Evolutionary conservation across 2,797 vertebrate genomes (phyloP).

Genomic region (Phoebastria nigripes): DNA sequence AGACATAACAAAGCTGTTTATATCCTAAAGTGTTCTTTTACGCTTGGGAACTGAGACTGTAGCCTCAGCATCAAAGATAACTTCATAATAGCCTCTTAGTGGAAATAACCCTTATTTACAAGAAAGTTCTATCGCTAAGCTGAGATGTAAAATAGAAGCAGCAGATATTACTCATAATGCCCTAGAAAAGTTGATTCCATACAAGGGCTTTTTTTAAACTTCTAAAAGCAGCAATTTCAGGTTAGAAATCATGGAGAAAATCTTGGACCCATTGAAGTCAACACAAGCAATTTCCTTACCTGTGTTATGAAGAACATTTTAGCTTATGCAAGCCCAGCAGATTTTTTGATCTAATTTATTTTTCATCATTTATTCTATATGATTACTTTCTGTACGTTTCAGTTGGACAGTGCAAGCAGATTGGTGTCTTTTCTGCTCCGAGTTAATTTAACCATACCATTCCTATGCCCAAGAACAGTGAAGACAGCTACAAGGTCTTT

Average conservation of each 20-base stretch:
- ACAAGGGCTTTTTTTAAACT: background rate
- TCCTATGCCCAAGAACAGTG: background rate
- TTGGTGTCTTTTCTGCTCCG: background rate
- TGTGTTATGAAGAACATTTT: background rate
- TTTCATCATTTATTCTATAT: background rate
- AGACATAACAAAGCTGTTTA: constrained; percentile 7
- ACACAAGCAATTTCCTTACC: background rate
- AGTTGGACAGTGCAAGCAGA: background rate
- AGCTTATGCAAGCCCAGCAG: background rate
- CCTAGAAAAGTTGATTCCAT: background rate
- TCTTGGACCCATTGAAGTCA: background rate
- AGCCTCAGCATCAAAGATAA: constrained; percentile 37
- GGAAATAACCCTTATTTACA: constrained; percentile 54
- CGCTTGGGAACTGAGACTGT: background rate
- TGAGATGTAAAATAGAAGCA: constrained; percentile 32
- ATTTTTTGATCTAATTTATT: background rate
- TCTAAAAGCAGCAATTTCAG: constrained; percentile 32
- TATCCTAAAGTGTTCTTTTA: constrained; percentile 8
- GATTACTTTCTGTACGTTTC: background rate
- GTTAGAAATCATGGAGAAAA: constrained; percentile 1
- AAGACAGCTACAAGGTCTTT: background rate
- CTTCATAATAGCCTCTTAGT: constrained; percentile 48
- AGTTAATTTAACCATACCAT: background rate
- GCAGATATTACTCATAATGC: constrained; percentile 14
- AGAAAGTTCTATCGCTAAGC: background rate